Evolutionary conservation across 2,113 vertebrate species (phyloP).

Genomic region (Bungarus multicinctus): DNA sequence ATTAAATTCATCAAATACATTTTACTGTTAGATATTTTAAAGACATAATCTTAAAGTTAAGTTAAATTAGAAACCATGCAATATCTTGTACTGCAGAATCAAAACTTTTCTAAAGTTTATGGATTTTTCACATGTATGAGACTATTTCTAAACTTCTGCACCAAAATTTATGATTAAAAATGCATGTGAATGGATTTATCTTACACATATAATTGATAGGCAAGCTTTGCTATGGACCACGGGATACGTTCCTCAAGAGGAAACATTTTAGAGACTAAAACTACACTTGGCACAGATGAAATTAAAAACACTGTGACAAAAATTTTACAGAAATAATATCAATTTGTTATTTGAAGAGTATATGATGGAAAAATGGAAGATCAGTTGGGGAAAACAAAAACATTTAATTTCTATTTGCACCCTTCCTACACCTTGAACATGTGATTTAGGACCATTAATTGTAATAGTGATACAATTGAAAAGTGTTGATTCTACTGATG

Average conservation of each 20-base stretch:
- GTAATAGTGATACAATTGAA: background rate
- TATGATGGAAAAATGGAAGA: background rate
- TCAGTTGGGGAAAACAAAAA: background rate
- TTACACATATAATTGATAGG: background rate
- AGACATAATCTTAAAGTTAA: background rate
- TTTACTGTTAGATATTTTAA: background rate
- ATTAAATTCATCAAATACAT: slow-evolving; percentile 1
- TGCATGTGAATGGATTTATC: background rate
- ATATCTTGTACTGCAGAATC: background rate
- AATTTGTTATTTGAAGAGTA: background rate
- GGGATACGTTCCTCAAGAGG: background rate
- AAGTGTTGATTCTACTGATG: background rate
- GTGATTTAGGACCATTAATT: background rate
- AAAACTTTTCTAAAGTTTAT: background rate
- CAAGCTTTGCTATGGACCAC: background rate
- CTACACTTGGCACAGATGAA: background rate
- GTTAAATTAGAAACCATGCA: background rate
- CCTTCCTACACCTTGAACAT: background rate
- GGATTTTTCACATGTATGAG: background rate
- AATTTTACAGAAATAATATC: background rate
- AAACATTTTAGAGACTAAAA: background rate
- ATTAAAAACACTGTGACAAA: background rate
- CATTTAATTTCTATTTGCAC: background rate
- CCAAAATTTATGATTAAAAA: background rate
- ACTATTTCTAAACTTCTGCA: background rate